These are phyloP conservation scores for Germaria angustata DNA, from an alignment of 2,888 invertebrate species.

Conservation along the genomic window DNA sequence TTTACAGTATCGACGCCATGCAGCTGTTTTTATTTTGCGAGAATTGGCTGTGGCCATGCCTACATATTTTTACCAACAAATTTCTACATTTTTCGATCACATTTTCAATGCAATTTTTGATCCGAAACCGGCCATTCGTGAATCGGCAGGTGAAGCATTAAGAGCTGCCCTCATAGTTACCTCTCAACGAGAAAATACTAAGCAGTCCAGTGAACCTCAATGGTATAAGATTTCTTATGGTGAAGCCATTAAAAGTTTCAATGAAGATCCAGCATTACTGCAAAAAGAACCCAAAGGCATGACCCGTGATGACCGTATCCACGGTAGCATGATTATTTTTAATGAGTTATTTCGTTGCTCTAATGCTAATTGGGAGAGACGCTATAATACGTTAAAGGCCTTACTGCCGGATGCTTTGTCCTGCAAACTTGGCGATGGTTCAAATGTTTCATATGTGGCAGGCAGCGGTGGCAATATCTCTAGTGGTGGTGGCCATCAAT, in stretches of 20 bases:
- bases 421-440: conserved; percentile 71
- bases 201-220: conserved; percentile 91
- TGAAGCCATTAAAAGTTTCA: conserved; percentile 89
- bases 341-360: conserved; percentile 96
- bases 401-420: conserved; percentile 79
- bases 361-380: conserved; percentile 92
- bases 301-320: conserved; percentile 93
- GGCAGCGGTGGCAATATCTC: conserved; percentile 63
- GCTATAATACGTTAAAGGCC: conserved; percentile 87
- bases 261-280: conserved; percentile 82
- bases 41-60: conserved; percentile 97
- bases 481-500: conserved; percentile 68
- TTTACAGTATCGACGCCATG: conserved; percentile 88
- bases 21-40: conserved; percentile 93
- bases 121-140: conserved; percentile 93
- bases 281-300: conserved; percentile 86
- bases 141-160: conserved; percentile 96
- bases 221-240: conserved; percentile 97
- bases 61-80: conserved; percentile 97
- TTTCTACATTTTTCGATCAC: conserved; percentile 94
- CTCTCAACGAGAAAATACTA: conserved; percentile 96
- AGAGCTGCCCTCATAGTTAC: conserved; percentile 96
- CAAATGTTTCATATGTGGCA: conserved; percentile 34
- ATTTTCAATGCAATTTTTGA: conserved; percentile 95
- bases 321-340: conserved; percentile 94